Conservation (phyloP, 2,888 invertebrate species). For the Podabrus alpinus region DNA sequence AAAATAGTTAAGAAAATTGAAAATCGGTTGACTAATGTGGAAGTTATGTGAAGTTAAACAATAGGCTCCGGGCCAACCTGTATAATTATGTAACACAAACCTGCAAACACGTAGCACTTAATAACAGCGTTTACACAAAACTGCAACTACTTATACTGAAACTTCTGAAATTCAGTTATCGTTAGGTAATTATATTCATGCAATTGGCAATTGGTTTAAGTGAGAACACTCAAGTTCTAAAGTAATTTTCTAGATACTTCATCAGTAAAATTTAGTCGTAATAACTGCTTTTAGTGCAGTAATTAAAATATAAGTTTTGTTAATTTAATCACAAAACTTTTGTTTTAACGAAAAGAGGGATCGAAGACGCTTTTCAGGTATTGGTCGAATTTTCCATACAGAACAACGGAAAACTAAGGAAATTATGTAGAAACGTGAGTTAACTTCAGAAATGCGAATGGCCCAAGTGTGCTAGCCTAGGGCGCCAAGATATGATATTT, state of each 20-base stretch:
- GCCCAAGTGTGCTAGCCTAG: background rate
- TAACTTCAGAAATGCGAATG: background rate
- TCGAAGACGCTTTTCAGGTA: background rate
- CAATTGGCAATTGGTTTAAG: background rate
- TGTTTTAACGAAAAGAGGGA: background rate
- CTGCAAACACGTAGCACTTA: background rate
- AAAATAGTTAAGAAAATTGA: background rate
- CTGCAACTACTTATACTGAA: background rate
- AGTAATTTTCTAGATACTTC: background rate
- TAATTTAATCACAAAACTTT: background rate
- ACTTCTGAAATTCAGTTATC: background rate
- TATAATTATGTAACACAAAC: background rate
- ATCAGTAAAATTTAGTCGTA: background rate
- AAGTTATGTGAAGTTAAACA: background rate
- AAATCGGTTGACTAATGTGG: background rate
- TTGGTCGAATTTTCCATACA: background rate
- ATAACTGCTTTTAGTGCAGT: background rate
- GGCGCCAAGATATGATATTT: background rate
- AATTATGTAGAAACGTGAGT: background rate
- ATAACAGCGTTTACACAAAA: background rate
- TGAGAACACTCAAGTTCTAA: background rate
- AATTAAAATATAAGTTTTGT: background rate
- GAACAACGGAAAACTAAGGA: background rate
- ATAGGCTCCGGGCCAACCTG: too few relatives aligned
- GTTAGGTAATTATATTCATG: background rate